These are phyloP conservation scores for Alviniconcha marisindica DNA, from an alignment of 1,140 invertebrate genomes.

Conservation along the genomic window DNA sequence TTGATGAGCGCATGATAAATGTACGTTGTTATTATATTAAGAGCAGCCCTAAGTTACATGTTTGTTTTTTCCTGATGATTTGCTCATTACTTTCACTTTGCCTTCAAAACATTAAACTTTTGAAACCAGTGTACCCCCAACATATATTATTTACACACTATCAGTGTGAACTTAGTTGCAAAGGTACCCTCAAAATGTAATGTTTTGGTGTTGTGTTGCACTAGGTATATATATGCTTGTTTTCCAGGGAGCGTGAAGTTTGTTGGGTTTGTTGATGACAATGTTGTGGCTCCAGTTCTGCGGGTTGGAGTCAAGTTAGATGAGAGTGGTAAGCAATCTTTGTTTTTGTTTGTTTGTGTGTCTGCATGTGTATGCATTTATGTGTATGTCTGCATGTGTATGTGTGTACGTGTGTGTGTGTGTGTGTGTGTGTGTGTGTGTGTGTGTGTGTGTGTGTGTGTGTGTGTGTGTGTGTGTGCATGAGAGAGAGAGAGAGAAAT, in stretches of 20 bases:
- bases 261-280: constrained; percentile 69
- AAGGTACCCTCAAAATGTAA: too few species aligned
- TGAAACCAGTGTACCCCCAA: too few species aligned
- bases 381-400: too few species aligned
- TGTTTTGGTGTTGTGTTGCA: neutral
- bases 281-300: constrained; percentile 62
- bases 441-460: neutral
- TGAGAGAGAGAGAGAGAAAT: too few species aligned
- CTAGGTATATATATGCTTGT: neutral
- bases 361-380: neutral
- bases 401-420: neutral
- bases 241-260: constrained; percentile 65
- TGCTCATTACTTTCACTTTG: too few species aligned
- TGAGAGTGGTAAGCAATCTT: constrained; percentile 63
- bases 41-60: too few species aligned
- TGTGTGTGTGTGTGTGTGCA: neutral
- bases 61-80: too few species aligned
- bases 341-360: neutral
- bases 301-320: constrained; percentile 69
- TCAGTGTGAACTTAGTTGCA: too few species aligned
- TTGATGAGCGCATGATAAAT: too few species aligned
- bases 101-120: too few species aligned
- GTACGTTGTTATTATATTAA: too few species aligned
- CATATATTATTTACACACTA: too few species aligned
- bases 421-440: neutral